These are phyloP conservation scores for Dufourea novaeangliae DNA, from an alignment of 1,140 invertebrate genomes.

Conservation along the genomic window DNA sequence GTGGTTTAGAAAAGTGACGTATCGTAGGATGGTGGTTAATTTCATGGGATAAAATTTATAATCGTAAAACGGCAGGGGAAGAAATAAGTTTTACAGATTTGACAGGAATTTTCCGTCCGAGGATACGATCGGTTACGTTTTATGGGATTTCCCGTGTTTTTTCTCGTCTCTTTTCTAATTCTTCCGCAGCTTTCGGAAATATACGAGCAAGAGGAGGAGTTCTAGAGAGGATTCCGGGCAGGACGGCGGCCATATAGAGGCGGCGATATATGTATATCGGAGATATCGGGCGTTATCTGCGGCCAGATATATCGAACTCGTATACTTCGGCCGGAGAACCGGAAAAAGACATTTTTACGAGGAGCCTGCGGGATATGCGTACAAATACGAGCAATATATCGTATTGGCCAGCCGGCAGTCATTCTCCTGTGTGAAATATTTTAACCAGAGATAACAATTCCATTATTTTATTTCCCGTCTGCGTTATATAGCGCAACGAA, in stretches of 20 bases:
- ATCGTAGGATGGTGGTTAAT: too few species aligned
- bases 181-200: slow-evolving; percentile 21
- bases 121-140: not conserved
- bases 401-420: slow-evolving; percentile 43
- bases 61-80: too few species aligned
- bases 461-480: slow-evolving; percentile 43
- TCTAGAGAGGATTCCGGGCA: slow-evolving; percentile 32
- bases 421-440: slow-evolving; percentile 58
- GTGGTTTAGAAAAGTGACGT: too few species aligned
- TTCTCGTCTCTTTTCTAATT: slow-evolving; percentile 17
- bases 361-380: slow-evolving; percentile 66
- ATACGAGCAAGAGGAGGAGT: slow-evolving; percentile 36
- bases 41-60: too few species aligned
- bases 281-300: slow-evolving; percentile 72
- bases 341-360: slow-evolving; percentile 73
- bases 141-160: not conserved
- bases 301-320: slow-evolving; percentile 70
- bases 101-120: not conserved
- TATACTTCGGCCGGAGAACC: slow-evolving; percentile 64
- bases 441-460: slow-evolving; percentile 46
- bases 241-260: slow-evolving; percentile 40
- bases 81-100: not conserved
- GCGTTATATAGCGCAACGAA: slow-evolving; percentile 1
- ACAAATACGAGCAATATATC: slow-evolving; percentile 57
- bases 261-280: slow-evolving; percentile 69